Evolutionary conservation across 2,888 invertebrate genomes (phyloP), one percentile per base, ranked within the genome.

Genomic region (Gandaritis pyraliata): DNA sequence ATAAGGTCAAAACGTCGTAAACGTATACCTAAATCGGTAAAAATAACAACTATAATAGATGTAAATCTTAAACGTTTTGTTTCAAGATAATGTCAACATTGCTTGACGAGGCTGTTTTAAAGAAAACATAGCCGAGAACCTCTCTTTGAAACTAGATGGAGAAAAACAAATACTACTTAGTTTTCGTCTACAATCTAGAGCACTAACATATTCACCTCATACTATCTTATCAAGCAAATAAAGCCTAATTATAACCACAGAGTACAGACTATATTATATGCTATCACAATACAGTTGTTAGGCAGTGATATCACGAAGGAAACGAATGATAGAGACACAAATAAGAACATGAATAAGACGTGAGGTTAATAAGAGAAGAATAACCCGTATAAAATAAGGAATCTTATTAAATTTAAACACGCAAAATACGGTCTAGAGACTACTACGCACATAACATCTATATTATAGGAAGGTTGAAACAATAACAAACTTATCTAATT

Each of bases 401-500:
- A 33, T 23, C 8, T 7, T 33, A 0, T 8, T 8, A 0, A 33
- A 7, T 6, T 33, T 33, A 23, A 41, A 41, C 11, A 18, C n/a
- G 45, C 29, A 18, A 47, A 23, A 46, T 18, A 6, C 46, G 36
- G 1, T 12, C 12, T 18, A 46, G 5, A 46, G 29, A n/a, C 8
- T 43, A 43, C 43, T 29, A 47, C 13, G 13, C 47, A 29, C 5
- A 23, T 46, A 46, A 46, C 13, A n/a, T n/a, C 30, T n/a, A 47
- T n/a, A n/a, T n/a, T n/a, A n/a, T 47, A 47, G 23, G 29, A 29
- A 47, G 23, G n/a, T 46, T 46, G 23, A 46, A 23, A 54, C 49
- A 54, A 54, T 60, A 54, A 54, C 49, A 60, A 54, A 29, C 23
- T 38, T 60, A 60, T 60, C 60, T 50, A 54, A 60, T 45, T 58